Evolutionary conservation across 2,113 vertebrate species (phyloP), one percentile per base, ranked within the genome.

Genomic region (Acanthochromis polyacanthus): DNA sequence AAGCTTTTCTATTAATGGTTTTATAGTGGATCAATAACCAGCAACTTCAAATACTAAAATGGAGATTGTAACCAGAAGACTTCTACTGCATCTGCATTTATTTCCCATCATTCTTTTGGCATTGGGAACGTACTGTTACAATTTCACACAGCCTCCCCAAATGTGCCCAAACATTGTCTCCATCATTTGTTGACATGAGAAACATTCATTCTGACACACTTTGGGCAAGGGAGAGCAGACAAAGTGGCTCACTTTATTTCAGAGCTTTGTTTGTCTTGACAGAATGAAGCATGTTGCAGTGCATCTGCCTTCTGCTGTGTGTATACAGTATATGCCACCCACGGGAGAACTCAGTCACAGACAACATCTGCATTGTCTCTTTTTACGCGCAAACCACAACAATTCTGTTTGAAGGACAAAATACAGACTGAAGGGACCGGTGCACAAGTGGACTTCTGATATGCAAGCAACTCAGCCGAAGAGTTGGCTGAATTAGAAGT

Each of bases 211-310:
- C 30, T 75, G 67, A 74, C 73, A 81, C 74, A 61, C 67, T 81
- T 85, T 68, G 66, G 70, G 78, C 30, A 25, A 84, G 17, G 46
- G 66, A 78, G 59, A 78, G 69, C 0, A 82, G 50, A 77, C 63
- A 32, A 69, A 78, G 66, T 28, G 60, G 62, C 59, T 74, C 32
- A 79, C 69, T 86, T 87, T 81, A 74, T 63, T 23, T 75, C 45
- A 45, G 43, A 78, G 75, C 74, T 84, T 74, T 85, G 83, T 86
- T 84, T 89, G 81, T 88, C 81, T 81, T 84, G 78, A 80, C 77
- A 81, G 76, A 61, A 70, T 60, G 56, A 88, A 84, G 82, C 78
- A 82, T 84, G 81, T 91, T 91, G 81, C 73, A 30, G 78, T 25
- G 55, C 80, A 69, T 89, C 88, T 84, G 82, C 66, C 32, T 82